These are phyloP conservation scores for Palythoa caribaeorum DNA, from an alignment of 92 coral and sea anemone genomes.

Conservation along the genomic window DNA sequence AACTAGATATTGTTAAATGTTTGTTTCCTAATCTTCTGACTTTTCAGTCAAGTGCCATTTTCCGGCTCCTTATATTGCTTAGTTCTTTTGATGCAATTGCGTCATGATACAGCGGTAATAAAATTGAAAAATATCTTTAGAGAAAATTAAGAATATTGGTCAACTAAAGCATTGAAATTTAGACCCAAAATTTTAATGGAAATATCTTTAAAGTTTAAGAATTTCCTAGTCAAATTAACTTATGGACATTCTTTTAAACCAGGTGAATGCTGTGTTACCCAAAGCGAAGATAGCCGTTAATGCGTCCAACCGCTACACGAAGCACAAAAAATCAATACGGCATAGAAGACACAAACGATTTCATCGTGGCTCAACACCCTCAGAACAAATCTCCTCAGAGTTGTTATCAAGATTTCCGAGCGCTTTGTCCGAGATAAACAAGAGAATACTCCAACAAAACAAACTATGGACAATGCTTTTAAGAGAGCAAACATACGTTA, in stretches of 20 bases:
- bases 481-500: too few relatives aligned
- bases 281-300: neutral
- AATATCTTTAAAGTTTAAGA: neutral
- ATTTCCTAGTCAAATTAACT: neutral
- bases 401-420: constrained; percentile 46
- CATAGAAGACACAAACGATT: constrained; percentile 53
- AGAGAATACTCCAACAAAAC: constrained; percentile 57
- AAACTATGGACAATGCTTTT: constrained; percentile 50
- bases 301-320: neutral
- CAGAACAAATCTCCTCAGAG: constrained; percentile 55
- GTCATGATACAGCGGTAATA: too few relatives aligned
- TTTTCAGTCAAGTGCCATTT: too few relatives aligned
- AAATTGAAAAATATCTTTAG: too few relatives aligned
- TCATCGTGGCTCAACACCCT: constrained; percentile 37
- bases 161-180: neutral
- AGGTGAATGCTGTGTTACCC: neutral
- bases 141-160: too few relatives aligned
- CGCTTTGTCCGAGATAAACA: constrained; percentile 66
- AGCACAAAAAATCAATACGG: neutral
- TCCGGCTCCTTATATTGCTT: too few relatives aligned
- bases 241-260: neutral
- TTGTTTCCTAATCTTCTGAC: too few relatives aligned
- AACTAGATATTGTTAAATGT: too few relatives aligned
- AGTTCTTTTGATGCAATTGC: too few relatives aligned
- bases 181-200: neutral